Evolutionary conservation across 2,888 invertebrate genomes (phyloP), one percentile per base, ranked within the genome.

Genomic region (Lasioglossum morio): DNA sequence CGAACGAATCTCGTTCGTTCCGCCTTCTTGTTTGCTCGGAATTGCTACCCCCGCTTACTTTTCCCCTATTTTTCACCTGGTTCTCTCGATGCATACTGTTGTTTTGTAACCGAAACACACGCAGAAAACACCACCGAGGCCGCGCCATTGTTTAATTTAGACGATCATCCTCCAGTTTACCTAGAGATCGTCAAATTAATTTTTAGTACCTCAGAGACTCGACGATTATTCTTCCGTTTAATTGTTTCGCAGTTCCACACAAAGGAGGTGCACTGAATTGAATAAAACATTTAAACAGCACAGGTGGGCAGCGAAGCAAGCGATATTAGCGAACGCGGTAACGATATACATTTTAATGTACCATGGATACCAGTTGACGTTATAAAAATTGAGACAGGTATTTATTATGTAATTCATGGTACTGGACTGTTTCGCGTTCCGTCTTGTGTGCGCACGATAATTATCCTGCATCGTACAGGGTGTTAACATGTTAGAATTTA

Each of bases 1-100:
- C 86, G 83, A 83, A 83, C 80, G 86, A 86, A 84, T 86, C 81
- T 79, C 81, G n/a, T 73, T 81, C 75, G 84, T 79, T 63, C 78
- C 77, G 75, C 70, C 81, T 72, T 69, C 78, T 83, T 77, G 83
- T 87, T 86, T 86, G 78, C 77, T 79, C 77, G 48, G 14, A 34
- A 74, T 78, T 77, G 3, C 76, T 72, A 40, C n/a, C 63, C 63
- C n/a, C 16, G 53, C n/a, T 57, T 10, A 16, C 34, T 34, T 40
- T 27, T 30, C 34, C 43, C 72, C 53, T 23, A 1, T 27, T 30
- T 30, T 72, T 40, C 48, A n/a, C 46, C 40, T 19, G 30, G 30
- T 60, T 66, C 74, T 75, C 60, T 69, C 40, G 23, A 23, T 23
- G 8, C 23, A 23, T 23, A 53, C 23, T 23, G 53, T 53, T 23